Evolutionary conservation across 2,797 vertebrate species (phyloP), one percentile per base, ranked within the genome.

Genomic region (Enteromius thamalakanensis): DNA sequence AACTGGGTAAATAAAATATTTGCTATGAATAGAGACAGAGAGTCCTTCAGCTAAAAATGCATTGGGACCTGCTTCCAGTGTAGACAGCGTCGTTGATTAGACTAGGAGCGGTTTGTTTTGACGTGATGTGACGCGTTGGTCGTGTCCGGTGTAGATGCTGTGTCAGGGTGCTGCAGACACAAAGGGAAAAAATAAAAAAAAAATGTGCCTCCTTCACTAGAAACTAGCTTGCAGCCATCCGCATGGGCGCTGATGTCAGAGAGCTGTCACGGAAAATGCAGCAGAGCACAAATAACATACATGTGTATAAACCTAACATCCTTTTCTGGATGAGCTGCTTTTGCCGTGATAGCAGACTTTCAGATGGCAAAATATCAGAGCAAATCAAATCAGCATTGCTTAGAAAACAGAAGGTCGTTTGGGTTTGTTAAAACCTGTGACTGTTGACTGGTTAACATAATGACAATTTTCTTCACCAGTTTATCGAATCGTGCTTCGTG

Each of bases 231-330:
- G 42, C 79, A 68, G 69, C 47, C 64, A 26, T 84, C 74, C 26
- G 51, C 62, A 68, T 45, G 10, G 49, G 55, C 51, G 64, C 71
- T 79, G 83, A 70, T 87, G 82, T 87, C 81, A 84, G 79, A 82
- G 75, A 87, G 83, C 88, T 86, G 86, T 84, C 87, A 83, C 23
- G 58, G 65, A 86, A 82, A 62, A 64, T 79, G 84, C 85, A 83
- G 80, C 45, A 70, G 79, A 85, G 82, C 78, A 60, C 64, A 65
- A 85, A 84, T 76, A 81, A 82, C 81, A 82, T 76, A 64, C 76
- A 69, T 62, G 71, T 83, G 83, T 72, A 55, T 84, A 89, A 85
- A 80, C 80, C 81, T 84, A 58, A 76, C 74, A 64, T 85, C 71
- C 85, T 80, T 86, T 81, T 84, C 65, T 60, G 74, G 64, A 68